Evolutionary conservation across 2,113 vertebrate species (phyloP), one percentile per base, ranked within the genome.

Genomic region (Oncorhynchus masou): DNA sequence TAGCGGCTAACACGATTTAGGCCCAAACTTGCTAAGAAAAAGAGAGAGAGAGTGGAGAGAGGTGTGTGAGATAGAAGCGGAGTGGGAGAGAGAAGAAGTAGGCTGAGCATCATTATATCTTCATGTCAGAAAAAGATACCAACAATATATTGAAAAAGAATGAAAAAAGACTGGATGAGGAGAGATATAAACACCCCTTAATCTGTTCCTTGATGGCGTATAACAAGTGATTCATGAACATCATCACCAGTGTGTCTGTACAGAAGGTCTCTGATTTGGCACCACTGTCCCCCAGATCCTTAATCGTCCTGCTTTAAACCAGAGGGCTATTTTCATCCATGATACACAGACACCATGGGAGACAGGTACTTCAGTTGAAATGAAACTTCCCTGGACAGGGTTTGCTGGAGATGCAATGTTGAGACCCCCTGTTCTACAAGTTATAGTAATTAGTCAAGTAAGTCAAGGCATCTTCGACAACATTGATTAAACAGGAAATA

Each of bases 401-500:
- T 74, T 77, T 69, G 70, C 74, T 73, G 82, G 74, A 84, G 81
- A 74, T 67, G 62, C 68, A 34, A 34, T 34, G 49, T 15, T 13
- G 49, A 11, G 49, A 13, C 49, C 49, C 49, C 49, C 49, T 15
- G 49, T 51, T 51, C 15, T 13, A 16, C 49, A 1, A 51, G 49
- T 51, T 51, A 51, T 15, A 51, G 49, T 15, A 39, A 51, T 51
- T 16, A 12, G 11, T 73, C 48, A 79, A 7, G 13, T 71, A 59
- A 59, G 64, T 62, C 1, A 71, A 80, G 73, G 60, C 68, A 29
- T 9, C 49, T 49, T 64, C 25, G 59, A 65, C 8, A 22, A 11
- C 27, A 70, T 27, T 64, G 11, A 68, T 48, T 66, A 81, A 79
- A 86, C 84, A 89, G 91, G 88, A 90, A 86, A 85, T 77, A 80